phyloP scores from a whole-genome alignment of 2,797 vertebrate genomes.

The Lagodon rhomboides region DNA sequence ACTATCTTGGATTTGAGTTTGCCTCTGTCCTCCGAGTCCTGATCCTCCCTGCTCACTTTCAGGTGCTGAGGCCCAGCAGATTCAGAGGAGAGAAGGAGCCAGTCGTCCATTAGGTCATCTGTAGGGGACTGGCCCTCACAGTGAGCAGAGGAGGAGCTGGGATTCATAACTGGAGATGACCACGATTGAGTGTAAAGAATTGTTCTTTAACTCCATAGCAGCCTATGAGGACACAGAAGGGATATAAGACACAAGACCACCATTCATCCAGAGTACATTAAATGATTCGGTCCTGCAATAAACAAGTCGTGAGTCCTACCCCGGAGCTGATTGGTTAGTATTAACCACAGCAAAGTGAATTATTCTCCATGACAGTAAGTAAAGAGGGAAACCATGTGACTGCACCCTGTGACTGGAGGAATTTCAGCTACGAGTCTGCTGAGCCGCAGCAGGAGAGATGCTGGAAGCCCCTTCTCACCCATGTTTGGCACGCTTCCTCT shows the following conservation, averaged over 20 bases:
- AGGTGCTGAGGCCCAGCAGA: slow-evolving; percentile 17
- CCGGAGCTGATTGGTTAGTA: slow-evolving; percentile 3
- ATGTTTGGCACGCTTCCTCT: not conserved
- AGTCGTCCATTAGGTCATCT: slow-evolving; percentile 73
- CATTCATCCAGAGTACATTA: too few relatives aligned
- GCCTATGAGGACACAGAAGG: slow-evolving; percentile 25
- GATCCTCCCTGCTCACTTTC: slow-evolving; percentile 33
- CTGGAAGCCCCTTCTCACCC: not conserved
- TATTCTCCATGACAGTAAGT: slow-evolving; percentile 34
- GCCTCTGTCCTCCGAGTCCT: slow-evolving; percentile 82
- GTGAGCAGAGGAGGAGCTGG: slow-evolving; percentile 44
- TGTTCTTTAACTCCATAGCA: slow-evolving; percentile 53
- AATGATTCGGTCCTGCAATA: not conserved
- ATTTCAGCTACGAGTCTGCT: slow-evolving; percentile 57
- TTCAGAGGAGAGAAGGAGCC: slow-evolving; percentile 72
- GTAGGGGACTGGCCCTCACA: slow-evolving; percentile 67
- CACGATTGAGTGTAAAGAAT: slow-evolving; percentile 18
- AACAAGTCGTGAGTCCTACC: not conserved
- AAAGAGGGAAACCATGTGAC: slow-evolving; percentile 62
- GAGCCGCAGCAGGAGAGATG: not conserved
- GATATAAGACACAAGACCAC: not conserved
- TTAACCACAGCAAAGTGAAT: slow-evolving; percentile 32
- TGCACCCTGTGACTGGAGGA: slow-evolving; percentile 64
- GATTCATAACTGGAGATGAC: slow-evolving; percentile 63
- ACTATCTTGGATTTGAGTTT: slow-evolving; percentile 89